phyloP scores from a whole-genome alignment of 1,140 invertebrate species.

The Dendrolimus punctatus region DNA sequence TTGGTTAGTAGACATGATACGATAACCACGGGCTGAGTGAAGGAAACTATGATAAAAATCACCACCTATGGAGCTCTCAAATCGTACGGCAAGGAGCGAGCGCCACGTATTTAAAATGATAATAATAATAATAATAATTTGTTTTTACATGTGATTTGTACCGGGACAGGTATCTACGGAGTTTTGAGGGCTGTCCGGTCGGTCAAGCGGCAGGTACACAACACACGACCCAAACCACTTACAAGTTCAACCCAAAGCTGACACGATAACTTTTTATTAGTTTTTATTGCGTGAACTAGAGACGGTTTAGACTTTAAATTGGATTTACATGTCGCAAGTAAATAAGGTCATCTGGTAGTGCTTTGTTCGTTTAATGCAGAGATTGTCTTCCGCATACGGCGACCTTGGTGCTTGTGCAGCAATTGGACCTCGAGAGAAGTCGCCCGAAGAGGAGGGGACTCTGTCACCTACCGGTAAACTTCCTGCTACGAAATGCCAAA shows the following conservation, averaged over 20 bases:
- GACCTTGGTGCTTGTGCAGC: slow-evolving; percentile 31
- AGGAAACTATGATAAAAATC: too few relatives aligned
- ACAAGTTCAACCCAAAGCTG: slow-evolving; percentile 22
- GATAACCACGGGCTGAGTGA: too few relatives aligned
- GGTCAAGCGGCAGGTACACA: slow-evolving; percentile 38
- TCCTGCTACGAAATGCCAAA: slow-evolving; percentile 14
- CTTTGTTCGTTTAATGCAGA: slow-evolving; percentile 43
- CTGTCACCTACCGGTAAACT: slow-evolving; percentile 15
- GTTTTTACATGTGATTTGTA: slow-evolving; percentile 56
- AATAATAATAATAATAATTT: too few relatives aligned
- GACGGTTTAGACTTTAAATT: slow-evolving; percentile 15
- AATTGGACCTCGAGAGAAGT: slow-evolving; percentile 6
- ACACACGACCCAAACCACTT: slow-evolving; percentile 26
- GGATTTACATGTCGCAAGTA: slow-evolving; percentile 26
- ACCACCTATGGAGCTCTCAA: too few relatives aligned
- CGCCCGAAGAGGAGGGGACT: neutral
- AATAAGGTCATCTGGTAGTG: slow-evolving; percentile 42
- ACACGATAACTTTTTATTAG: slow-evolving; percentile 26
- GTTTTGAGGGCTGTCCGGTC: too few relatives aligned
- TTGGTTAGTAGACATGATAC: too few relatives aligned
- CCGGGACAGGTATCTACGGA: slow-evolving; percentile 31
- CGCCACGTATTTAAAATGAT: too few relatives aligned
- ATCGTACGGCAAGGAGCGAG: too few relatives aligned
- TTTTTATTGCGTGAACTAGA: slow-evolving; percentile 9
- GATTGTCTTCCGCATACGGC: slow-evolving; percentile 64